Evolutionary conservation across 2,797 vertebrate species (phyloP).

Genomic region (Scolopax bukidnonensis): DNA sequence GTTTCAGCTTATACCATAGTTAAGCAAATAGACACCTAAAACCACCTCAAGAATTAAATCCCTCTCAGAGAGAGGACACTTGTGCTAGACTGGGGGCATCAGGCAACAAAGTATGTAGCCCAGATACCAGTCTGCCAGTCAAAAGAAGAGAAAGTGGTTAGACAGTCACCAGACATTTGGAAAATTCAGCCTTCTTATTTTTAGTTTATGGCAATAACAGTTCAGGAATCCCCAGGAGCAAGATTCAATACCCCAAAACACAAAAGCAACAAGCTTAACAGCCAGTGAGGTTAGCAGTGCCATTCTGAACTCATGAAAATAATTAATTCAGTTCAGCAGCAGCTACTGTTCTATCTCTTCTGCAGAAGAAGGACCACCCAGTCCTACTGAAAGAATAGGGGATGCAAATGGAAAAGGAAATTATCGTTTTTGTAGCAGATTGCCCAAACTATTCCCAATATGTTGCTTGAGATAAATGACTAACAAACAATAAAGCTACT

Average conservation of each 20-base stretch:
- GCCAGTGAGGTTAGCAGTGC: background rate
- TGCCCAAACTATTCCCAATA: background rate
- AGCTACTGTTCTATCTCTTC: background rate
- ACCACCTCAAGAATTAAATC: background rate
- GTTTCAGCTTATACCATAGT: constrained; percentile 62
- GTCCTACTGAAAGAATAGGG: background rate
- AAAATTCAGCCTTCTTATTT: constrained; percentile 11
- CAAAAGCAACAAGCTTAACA: background rate
- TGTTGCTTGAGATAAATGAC: background rate
- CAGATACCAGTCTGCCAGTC: background rate
- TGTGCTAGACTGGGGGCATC: background rate
- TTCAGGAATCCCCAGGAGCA: background rate
- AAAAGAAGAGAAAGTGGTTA: background rate
- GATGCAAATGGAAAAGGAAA: background rate
- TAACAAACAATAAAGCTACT: constrained; percentile 13
- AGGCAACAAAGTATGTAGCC: background rate
- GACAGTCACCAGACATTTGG: background rate
- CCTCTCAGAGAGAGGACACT: background rate
- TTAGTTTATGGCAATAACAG: background rate
- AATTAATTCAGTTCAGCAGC: background rate
- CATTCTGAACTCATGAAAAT: background rate
- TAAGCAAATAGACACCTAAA: constrained; percentile 58
- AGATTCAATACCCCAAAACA: background rate
- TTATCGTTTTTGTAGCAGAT: background rate
- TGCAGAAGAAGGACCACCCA: background rate